phyloP scores from a whole-genome alignment of 2,888 invertebrate genomes.

The Blomia tropicalis region DNA sequence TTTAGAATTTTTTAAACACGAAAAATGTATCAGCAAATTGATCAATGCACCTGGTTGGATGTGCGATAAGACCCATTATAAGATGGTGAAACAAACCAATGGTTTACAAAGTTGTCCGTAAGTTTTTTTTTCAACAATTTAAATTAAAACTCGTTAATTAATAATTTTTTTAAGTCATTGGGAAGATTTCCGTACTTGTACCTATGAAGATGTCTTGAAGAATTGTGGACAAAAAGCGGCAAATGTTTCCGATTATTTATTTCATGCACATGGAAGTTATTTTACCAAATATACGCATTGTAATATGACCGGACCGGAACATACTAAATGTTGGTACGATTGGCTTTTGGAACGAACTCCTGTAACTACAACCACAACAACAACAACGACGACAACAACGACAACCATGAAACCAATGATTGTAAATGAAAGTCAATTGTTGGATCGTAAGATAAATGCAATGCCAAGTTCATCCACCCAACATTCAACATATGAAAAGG shows the following conservation, averaged over 20 bases:
- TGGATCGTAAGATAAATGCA: no score
- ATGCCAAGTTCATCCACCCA: no score
- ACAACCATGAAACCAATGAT: neutral
- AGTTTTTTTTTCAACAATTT: conserved; percentile 2
- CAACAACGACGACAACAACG: neutral
- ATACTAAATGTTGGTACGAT: conserved; percentile 18
- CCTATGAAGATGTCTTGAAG: neutral
- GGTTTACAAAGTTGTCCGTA: conserved; percentile 17
- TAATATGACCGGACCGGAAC: neutral
- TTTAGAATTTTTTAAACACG: conserved; percentile 17
- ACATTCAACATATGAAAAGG: no score
- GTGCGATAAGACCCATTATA: conserved; percentile 16
- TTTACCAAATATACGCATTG: conserved; percentile 17
- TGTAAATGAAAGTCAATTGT: no score
- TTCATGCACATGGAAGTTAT: conserved; percentile 18
- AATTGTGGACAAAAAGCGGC: conserved; percentile 14
- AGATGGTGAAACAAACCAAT: conserved; percentile 2
- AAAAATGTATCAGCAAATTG: conserved; percentile 17
- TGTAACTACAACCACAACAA: neutral
- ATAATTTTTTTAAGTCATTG: conserved; percentile 7
- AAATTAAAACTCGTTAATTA: no score
- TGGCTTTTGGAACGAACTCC: neutral
- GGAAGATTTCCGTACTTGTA: conserved; percentile 17
- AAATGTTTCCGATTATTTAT: conserved; percentile 15
- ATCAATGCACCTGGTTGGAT: conserved; percentile 1